Percentiles rank a stretch among this genome's conserved stretches.
These are phyloP conservation scores for Ostrea edulis DNA, from an alignment of 1,140 invertebrate genomes.

Conservation along the genomic window DNA sequence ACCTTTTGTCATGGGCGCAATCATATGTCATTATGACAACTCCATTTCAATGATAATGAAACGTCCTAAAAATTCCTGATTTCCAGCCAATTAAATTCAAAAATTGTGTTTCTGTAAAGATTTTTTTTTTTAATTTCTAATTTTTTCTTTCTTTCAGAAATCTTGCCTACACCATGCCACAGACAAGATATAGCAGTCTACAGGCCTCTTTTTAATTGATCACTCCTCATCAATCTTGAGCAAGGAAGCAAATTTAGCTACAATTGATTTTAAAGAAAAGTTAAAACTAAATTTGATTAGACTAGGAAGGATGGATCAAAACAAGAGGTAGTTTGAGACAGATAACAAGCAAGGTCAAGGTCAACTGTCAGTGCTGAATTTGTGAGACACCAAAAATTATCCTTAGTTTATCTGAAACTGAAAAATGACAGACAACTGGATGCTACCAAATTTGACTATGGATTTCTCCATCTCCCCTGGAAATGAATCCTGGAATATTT, in stretches of 20 bases:
- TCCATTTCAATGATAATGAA: no score
- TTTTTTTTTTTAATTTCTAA: not conserved
- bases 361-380: no score
- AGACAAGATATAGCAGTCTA: not conserved
- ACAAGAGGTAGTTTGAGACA: not conserved
- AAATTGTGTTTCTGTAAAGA: not conserved
- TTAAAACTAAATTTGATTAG: not conserved
- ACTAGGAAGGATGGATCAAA: not conserved
- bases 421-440: slow-evolving; percentile 2
- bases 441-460: not conserved
- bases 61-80: no score
- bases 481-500: not conserved
- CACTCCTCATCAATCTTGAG: not conserved
- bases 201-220: not conserved
- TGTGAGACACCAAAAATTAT: not conserved
- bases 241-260: not conserved
- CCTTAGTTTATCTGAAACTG: not conserved
- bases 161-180: not conserved
- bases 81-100: not conserved
- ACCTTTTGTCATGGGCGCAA: no score
- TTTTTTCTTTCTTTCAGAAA: not conserved
- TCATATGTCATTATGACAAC: no score
- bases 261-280: not conserved
- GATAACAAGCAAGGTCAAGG: not conserved
- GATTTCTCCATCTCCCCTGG: not conserved